Conservation (phyloP, 2,797 vertebrate genomes). For the Hemibagrus guttatus region DNA sequence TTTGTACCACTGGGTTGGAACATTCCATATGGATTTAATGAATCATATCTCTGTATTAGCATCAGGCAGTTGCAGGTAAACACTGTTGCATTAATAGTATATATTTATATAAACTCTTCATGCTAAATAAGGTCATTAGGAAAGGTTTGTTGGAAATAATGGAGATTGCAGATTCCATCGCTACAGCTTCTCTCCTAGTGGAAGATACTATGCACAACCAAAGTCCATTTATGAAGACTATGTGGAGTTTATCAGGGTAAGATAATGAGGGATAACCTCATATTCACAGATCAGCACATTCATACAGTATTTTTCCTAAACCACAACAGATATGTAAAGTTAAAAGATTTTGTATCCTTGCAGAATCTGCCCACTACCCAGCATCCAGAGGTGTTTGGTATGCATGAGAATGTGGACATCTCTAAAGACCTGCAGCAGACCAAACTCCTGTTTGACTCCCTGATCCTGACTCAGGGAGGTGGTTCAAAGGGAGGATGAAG, state of each 20-base stretch:
- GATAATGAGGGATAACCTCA: neutral
- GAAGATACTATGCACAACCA: slow-evolving; percentile 86
- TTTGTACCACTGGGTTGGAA: slow-evolving; percentile 98
- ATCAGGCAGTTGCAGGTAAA: slow-evolving; percentile 93
- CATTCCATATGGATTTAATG: slow-evolving; percentile 97
- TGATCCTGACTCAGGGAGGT: slow-evolving; percentile 91
- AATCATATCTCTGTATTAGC: slow-evolving; percentile 92
- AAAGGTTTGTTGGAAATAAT: neutral
- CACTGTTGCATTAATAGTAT: slow-evolving; percentile 8
- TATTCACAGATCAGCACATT: neutral
- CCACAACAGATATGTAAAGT: neutral
- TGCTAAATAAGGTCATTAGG: neutral
- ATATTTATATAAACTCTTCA: neutral
- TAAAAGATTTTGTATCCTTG: slow-evolving; percentile 13
- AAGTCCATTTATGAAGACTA: slow-evolving; percentile 88
- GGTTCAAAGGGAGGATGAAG: slow-evolving; percentile 78
- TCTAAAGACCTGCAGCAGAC: slow-evolving; percentile 98
- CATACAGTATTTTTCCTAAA: neutral
- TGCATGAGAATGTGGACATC: slow-evolving; percentile 97
- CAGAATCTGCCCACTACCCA: slow-evolving; percentile 88
- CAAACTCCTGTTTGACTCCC: slow-evolving; percentile 88
- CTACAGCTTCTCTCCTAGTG: slow-evolving; percentile 88
- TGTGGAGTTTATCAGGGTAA: slow-evolving; percentile 91
- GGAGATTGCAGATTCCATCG: slow-evolving; percentile 49
- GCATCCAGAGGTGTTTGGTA: slow-evolving; percentile 93